Conservation (phyloP, 30 jellyfish, hydroid and myxozoan genomes). For the Chironex yamaguchii region DNA sequence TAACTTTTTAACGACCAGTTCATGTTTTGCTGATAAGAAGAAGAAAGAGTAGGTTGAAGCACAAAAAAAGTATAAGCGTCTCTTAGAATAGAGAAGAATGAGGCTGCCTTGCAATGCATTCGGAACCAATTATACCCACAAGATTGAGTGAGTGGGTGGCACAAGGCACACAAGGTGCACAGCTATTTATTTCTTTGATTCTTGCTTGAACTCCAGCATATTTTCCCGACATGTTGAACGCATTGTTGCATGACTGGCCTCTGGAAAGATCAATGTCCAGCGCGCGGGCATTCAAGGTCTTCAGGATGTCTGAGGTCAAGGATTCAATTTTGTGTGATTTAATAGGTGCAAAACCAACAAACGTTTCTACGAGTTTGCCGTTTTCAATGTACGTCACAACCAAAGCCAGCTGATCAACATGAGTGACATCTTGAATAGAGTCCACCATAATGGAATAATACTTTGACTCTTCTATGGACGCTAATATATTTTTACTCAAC, state of each 20-base stretch:
- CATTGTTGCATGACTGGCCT: constrained; percentile 82
- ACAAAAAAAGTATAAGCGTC: constrained; percentile 53
- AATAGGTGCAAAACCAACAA: constrained; percentile 32
- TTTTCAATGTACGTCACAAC: constrained; percentile 40
- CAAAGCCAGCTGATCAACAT: constrained; percentile 51
- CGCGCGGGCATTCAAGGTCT: constrained; percentile 38
- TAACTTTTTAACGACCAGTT: constrained; percentile 67
- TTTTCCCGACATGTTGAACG: constrained; percentile 77
- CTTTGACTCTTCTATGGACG: constrained; percentile 25
- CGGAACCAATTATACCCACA: constrained; percentile 73
- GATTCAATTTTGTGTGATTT: constrained; percentile 51
- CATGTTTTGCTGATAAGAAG: constrained; percentile 47
- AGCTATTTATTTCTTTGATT: constrained; percentile 52
- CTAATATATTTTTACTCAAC: constrained; percentile 1
- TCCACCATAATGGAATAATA: constrained; percentile 59
- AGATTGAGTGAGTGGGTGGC: constrained; percentile 63
- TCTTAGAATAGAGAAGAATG: constrained; percentile 62
- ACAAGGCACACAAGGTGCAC: constrained; percentile 66
- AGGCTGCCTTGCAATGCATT: constrained; percentile 68
- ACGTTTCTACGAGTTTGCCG: constrained; percentile 64
- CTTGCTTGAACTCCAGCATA: constrained; percentile 72
- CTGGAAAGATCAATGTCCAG: constrained; percentile 50
- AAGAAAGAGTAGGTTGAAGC: constrained; percentile 64
- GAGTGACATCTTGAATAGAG: constrained; percentile 76
- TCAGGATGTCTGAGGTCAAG: constrained; percentile 43